Evolutionary conservation across 1,140 invertebrate species (phyloP), one percentile per base, ranked within the genome.

Genomic region (Papilio machaon): DNA sequence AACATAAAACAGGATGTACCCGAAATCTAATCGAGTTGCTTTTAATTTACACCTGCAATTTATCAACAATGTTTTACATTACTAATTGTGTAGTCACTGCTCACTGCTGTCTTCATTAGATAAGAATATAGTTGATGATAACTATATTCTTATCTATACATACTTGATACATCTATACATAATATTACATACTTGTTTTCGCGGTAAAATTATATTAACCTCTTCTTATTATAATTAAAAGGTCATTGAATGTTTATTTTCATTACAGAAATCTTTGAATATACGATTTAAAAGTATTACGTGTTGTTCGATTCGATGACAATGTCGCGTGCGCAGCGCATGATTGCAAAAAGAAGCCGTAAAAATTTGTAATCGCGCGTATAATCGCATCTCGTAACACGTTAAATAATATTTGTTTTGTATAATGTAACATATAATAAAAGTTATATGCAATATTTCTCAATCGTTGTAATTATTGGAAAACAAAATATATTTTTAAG

Each of bases 381-480:
- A 35, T 70, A 70, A 70, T 70, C 64, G 64, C 64, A 70, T 70
- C 64, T 70, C 64, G 64, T 13, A 70, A 70, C 64, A 70, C 64
- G 64, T 70, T 70, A 38, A 70, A 70, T 70, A 70, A 70, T 70
- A 70, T 70, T 70, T 70, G 30, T 70, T 70, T 70, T 70, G 64
- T 67, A 30, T 30, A 67, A 67, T 67, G 64, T 67, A 67, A 67
- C 30, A 30, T 17, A 54, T 67, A 67, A 67, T 70, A 35, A 70
- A 70, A 70, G 64, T 3, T 70, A 64, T 11, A 64, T 35, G 30
- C 35, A 70, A 58, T 58, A 58, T 17, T 43, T 6, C 38, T 43
- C 3, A 43, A 43, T 0, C 4, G 38, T 43, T 6, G 38, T 43
- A 7, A 43, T 43, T 43, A 43, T 43, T 43, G 38, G 38, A 6